Conservation (phyloP, 2,113 vertebrate genomes). For the Anhinga rufa region DNA sequence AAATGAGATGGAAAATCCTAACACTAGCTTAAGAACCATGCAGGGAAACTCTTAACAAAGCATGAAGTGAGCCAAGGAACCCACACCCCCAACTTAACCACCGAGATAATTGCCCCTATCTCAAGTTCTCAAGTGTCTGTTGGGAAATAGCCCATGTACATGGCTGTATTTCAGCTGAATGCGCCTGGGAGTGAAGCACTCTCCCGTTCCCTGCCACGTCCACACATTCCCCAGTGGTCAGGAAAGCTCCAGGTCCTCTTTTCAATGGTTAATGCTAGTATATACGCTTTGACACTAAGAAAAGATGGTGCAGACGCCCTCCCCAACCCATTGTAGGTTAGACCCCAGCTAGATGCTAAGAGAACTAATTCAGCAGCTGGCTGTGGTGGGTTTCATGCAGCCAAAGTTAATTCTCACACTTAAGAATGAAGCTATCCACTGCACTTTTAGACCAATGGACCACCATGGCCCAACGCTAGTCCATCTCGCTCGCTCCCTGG, state of each 20-base stretch:
- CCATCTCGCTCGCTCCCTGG: not conserved
- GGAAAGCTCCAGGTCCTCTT: not conserved
- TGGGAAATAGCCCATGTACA: too few species aligned
- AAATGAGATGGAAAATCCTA: not conserved
- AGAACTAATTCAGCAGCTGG: not conserved
- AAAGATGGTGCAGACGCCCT: not conserved
- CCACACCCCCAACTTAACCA: not conserved
- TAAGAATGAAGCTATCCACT: not conserved
- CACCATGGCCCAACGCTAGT: not conserved
- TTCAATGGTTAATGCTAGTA: not conserved
- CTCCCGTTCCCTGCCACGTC: not conserved
- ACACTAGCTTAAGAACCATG: accelerated
- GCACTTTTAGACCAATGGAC: not conserved
- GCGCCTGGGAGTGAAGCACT: not conserved
- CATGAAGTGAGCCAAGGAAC: not conserved
- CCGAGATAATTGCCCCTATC: not conserved
- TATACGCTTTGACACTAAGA: not conserved
- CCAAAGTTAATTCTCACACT: not conserved
- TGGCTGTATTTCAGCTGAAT: not conserved
- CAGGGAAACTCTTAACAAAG: not conserved
- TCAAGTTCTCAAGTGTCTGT: not conserved
- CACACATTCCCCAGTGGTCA: not conserved
- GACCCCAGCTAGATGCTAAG: not conserved
- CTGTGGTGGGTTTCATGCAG: not conserved
- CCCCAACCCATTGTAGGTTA: not conserved